Percentiles rank a stretch among this genome's conserved stretches.
phyloP scores from a whole-genome alignment of 2,113 vertebrate species.

The Natator depressus region DNA sequence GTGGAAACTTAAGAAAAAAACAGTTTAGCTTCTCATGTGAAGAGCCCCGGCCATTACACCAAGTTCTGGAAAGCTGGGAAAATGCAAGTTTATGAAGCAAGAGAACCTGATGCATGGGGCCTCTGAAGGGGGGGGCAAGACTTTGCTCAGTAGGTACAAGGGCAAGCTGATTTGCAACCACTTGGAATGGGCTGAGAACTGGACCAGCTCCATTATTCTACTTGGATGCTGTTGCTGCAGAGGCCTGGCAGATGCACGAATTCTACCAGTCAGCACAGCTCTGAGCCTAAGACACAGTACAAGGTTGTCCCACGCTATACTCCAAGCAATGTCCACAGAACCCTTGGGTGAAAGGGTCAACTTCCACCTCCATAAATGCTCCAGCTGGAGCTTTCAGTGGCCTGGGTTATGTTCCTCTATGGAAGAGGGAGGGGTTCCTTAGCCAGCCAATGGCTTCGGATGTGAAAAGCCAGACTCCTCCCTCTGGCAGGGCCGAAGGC shows the following conservation, averaged over 20 bases:
- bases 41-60: accelerated
- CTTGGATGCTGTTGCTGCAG: background rate
- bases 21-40: accelerated
- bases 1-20: conserved; percentile 81
- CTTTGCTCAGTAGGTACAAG: no score
- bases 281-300: background rate
- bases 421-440: no score
- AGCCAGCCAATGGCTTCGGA: no score
- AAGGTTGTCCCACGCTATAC: no score
- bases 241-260: no score
- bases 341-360: no score
- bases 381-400: background rate
- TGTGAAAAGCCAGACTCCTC: background rate
- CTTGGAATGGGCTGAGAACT: background rate
- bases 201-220: background rate
- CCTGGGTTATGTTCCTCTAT: no score
- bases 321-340: no score
- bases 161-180: background rate
- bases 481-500: background rate
- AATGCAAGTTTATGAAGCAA: no score
- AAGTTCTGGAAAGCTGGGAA: no score
- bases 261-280: background rate
- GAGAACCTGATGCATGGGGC: background rate
- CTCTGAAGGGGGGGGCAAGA: no score
- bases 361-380: background rate